phyloP scores from a whole-genome alignment of 1,140 invertebrate genomes.

The Araneus ventricosus region DNA sequence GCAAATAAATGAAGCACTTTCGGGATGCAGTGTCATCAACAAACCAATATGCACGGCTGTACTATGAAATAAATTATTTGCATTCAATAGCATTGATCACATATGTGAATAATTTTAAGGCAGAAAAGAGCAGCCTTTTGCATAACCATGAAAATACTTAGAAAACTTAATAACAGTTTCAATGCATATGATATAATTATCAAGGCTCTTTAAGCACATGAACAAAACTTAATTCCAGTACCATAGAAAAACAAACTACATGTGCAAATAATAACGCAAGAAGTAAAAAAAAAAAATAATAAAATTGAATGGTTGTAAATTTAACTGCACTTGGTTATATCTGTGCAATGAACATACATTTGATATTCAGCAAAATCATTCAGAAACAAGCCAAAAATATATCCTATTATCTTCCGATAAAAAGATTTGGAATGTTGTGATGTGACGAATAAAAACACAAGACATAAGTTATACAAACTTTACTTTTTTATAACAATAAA shows the following conservation, averaged over 20 bases:
- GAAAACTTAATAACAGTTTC: no score
- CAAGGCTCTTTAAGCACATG: no score
- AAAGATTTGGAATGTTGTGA: constrained; percentile 18
- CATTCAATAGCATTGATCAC: no score
- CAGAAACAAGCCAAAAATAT: background rate
- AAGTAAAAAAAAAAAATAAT: no score
- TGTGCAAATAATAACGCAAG: no score
- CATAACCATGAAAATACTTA: no score
- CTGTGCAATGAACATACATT: background rate
- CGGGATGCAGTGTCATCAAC: background rate
- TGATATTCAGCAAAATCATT: background rate
- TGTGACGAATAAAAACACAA: constrained; percentile 20
- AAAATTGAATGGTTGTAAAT: no score
- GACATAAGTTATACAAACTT: background rate
- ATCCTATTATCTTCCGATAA: background rate
- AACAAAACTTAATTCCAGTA: no score
- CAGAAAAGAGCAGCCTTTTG: no score
- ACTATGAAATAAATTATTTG: background rate
- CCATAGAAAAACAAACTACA: no score
- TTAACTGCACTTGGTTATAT: background rate
- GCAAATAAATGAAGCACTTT: background rate
- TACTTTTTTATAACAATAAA: background rate
- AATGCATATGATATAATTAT: no score
- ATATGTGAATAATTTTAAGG: no score
- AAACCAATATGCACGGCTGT: background rate